phyloP scores from a whole-genome alignment of 2,888 invertebrate species.

The Seladonia tumulorum region DNA sequence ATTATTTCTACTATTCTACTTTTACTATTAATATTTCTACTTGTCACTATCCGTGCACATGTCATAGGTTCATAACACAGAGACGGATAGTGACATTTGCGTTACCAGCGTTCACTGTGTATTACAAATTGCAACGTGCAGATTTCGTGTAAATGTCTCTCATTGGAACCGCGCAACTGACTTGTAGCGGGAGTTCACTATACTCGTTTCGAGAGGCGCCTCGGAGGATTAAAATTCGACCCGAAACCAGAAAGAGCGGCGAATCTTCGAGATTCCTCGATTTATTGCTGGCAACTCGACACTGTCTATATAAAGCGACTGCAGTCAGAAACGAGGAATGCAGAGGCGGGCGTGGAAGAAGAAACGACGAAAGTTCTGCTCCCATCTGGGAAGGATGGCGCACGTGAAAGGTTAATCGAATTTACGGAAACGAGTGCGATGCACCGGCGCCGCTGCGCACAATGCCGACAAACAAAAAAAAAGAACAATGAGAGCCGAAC shows the following conservation, averaged over 20 bases:
- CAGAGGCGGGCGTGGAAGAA: background rate
- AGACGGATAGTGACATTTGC: too few species aligned
- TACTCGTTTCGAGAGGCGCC: background rate
- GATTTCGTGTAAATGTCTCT: too few species aligned
- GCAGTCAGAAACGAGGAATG: background rate
- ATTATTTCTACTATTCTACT: too few species aligned
- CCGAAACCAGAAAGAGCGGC: too few species aligned
- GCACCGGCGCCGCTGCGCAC: background rate
- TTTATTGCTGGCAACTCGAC: background rate
- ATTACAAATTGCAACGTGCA: too few species aligned
- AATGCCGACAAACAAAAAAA: background rate
- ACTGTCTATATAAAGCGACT: background rate
- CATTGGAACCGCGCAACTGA: too few species aligned
- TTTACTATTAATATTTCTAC: too few species aligned
- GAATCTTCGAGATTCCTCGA: background rate
- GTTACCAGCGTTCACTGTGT: too few species aligned
- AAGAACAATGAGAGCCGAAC: background rate
- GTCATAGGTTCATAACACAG: too few species aligned
- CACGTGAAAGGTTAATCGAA: background rate
- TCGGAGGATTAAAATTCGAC: too few species aligned
- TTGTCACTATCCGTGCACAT: too few species aligned
- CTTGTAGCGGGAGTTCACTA: too few species aligned
- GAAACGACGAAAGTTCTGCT: background rate
- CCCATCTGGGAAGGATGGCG: background rate
- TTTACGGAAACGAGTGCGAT: background rate